Conservation (phyloP, 2,888 invertebrate species). For the Heteropelma amictum region DNA sequence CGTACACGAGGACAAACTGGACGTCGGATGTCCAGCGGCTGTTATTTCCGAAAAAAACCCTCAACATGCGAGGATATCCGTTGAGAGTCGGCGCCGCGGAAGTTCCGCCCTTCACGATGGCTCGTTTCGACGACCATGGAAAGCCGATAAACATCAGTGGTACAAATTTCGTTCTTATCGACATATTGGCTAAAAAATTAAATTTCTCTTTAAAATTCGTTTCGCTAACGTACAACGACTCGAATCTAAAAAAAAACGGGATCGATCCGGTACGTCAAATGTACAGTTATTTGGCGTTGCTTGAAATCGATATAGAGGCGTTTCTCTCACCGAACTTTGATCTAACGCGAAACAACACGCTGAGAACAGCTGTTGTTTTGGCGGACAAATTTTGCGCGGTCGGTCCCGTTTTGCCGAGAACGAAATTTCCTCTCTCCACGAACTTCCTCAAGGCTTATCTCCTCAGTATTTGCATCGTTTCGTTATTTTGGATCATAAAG, state of each 20-base stretch:
- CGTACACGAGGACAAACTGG: conserved; percentile 21
- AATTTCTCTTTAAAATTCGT: conserved; percentile 55
- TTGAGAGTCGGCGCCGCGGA: conserved; percentile 22
- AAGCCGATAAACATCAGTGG: background rate
- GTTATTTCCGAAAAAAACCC: conserved; percentile 57
- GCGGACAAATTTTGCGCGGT: conserved; percentile 44
- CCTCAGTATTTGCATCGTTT: conserved; percentile 9
- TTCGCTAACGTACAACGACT: background rate
- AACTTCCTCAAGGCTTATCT: background rate
- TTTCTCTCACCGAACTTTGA: conserved; percentile 9
- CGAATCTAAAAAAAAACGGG: too few species aligned
- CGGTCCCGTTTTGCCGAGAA: conserved; percentile 33
- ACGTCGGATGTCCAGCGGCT: background rate
- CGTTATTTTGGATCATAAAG: conserved; percentile 7
- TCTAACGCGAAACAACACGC: background rate
- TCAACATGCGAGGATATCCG: conserved; percentile 57
- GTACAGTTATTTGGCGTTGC: background rate
- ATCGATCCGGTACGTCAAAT: background rate
- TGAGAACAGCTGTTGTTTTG: conserved; percentile 11
- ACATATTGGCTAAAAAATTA: conserved; percentile 16
- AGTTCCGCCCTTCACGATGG: conserved; percentile 9
- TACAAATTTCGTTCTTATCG: conserved; percentile 23
- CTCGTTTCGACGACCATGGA: background rate
- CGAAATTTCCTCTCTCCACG: background rate
- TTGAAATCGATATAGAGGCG: conserved; percentile 34